Evolutionary conservation across 2,888 invertebrate species (phyloP).

Genomic region (Mythimna albipuncta): DNA sequence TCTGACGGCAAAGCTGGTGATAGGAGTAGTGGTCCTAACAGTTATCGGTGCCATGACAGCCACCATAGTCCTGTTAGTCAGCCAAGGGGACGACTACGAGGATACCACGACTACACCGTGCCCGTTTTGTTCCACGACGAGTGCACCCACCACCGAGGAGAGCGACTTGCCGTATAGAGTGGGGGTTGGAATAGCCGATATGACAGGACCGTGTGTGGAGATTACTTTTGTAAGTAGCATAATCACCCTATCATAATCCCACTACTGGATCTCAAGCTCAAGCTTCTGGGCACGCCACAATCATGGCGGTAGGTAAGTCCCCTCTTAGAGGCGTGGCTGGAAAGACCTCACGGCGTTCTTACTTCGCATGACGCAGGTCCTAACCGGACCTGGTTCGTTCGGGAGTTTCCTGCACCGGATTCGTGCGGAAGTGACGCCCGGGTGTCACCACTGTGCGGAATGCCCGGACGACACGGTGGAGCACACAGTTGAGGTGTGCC

Average conservation of each 20-base stretch:
- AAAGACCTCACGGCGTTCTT: too few relatives aligned
- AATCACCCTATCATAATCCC: not conserved
- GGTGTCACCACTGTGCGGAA: too few relatives aligned
- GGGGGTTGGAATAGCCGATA: slow-evolving; percentile 97
- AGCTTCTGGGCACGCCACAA: too few relatives aligned
- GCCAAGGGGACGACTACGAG: slow-evolving; percentile 52
- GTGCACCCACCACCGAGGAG: slow-evolving; percentile 19
- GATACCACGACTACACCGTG: slow-evolving; percentile 17
- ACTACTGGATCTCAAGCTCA: not conserved
- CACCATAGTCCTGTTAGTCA: slow-evolving; percentile 74
- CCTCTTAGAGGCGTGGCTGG: too few relatives aligned
- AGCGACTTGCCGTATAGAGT: slow-evolving; percentile 80
- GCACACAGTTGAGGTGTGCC: too few relatives aligned
- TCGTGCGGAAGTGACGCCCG: too few relatives aligned
- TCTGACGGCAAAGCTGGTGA: slow-evolving; percentile 78
- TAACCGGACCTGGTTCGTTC: too few relatives aligned
- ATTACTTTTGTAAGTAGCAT: slow-evolving; percentile 95
- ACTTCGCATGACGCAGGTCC: too few relatives aligned
- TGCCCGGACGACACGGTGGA: too few relatives aligned
- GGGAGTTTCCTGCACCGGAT: too few relatives aligned
- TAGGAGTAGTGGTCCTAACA: slow-evolving; percentile 69
- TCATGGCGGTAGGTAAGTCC: too few relatives aligned
- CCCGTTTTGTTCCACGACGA: too few relatives aligned
- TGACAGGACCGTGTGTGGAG: slow-evolving; percentile 98
- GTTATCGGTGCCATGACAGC: slow-evolving; percentile 79